phyloP scores from a whole-genome alignment of 2,113 vertebrate species.

The Sakesphorus luctuosus region DNA sequence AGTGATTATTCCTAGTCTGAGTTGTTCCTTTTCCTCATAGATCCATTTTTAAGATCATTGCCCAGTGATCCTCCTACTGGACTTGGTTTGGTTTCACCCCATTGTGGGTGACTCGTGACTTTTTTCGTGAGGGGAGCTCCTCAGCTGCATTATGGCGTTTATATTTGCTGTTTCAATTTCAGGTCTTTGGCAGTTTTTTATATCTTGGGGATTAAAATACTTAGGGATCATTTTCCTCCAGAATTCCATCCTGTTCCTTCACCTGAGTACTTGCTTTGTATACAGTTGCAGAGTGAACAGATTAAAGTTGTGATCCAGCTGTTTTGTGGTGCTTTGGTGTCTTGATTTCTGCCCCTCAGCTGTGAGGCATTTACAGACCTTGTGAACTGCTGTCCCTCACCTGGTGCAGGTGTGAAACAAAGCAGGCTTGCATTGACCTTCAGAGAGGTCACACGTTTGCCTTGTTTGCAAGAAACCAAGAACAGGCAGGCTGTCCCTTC shows the following conservation, averaged over 20 bases:
- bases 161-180: slow-evolving; percentile 10
- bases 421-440: neutral
- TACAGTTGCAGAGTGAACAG: neutral
- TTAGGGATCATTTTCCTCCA: neutral
- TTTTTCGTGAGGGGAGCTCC: neutral
- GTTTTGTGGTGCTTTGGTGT: neutral
- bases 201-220: neutral
- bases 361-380: neutral
- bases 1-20: neutral
- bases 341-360: neutral
- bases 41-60: neutral
- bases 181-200: neutral
- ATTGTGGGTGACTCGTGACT: neutral
- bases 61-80: neutral
- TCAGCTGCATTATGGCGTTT: neutral
- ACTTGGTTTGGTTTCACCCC: neutral
- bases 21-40: neutral
- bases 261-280: neutral
- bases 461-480: neutral
- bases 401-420: neutral
- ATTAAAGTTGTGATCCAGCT: neutral
- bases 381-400: neutral
- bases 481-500: neutral
- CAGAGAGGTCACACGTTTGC: neutral
- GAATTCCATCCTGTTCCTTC: neutral